Evolutionary conservation across 2,888 invertebrate species (phyloP), one percentile per base, ranked within the genome.

Genomic region (Synergus gifuensis): DNA sequence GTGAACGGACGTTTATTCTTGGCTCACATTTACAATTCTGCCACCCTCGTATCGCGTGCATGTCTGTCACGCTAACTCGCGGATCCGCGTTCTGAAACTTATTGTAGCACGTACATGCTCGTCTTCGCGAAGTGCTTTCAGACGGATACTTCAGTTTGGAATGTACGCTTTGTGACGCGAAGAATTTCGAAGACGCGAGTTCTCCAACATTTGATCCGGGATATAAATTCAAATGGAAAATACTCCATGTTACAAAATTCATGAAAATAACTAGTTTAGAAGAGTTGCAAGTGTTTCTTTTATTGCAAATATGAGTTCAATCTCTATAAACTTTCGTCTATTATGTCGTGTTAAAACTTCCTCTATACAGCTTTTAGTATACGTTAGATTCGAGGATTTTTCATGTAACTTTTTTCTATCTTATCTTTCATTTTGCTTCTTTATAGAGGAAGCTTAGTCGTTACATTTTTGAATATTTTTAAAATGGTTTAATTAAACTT

Each of bases 41-140:
- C 67, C 78, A 54, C 67, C 67, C 58, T 58, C 58, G 58, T 58
- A 78, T 78, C 78, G 78, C 78, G 78, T 78, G 78, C 78, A 67
- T 46, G 78, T 69, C 78, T 67, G 66, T 78, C 78, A 67, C 66
- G 58, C 66, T 14, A 67, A 60, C 67, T 78, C 54, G 67, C 40
- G 58, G 67, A 78, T 78, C 49, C 78, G 54, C 49, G 78, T 60
- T 78, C 16, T 36, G 28, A 54, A 69, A 69, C 46, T 28, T 69
- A 69, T 69, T 69, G 49, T 69, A 28, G 16, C 49, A 22, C 28
- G n/a, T 46, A 69, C 49, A 22, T 44, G 46, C 22, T 49, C 69
- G 49, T 49, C 49, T 69, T 54, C 16, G 46, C 28, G 69, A 69
- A 69, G 69, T 69, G 69, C 49, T 69, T 69, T 28, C 69, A 49